Evolutionary conservation across 2,888 invertebrate species (phyloP), one percentile per base, ranked within the genome.

Genomic region (Steinernema scapterisci): DNA sequence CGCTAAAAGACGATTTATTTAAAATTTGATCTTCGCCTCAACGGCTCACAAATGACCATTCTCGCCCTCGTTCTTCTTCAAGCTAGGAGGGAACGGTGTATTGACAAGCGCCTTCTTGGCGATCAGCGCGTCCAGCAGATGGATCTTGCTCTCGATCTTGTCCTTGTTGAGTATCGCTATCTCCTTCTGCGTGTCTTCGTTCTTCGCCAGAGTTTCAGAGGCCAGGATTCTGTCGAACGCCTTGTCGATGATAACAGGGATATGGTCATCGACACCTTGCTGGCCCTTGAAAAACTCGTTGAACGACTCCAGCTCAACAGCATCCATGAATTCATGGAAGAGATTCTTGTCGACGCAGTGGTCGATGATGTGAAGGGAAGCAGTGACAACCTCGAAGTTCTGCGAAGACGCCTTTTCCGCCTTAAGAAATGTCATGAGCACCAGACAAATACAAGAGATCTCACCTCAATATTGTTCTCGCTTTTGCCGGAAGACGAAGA

Each of bases 101-200:
- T 48, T 48, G n/a, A 48, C 48, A 16, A 48, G 3, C n/a, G 48
- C 48, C 48, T 48, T 48, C 13, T 48, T 48, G 5, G 48, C 48
- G 48, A 48, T 48, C 48, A 48, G 48, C 48, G 48, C 48, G 48
- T 48, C 48, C 48, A 48, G 48, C 5, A 48, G 48, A 48, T 48
- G 48, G 19, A 19, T 48, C 19, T 48, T 48, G 48, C 48, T 48
- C n/a, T 48, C 48, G 48, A n/a, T 48, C 48, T 48, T 48, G 48
- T 48, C 48, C 48, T 19, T 48, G 48, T 48, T 48, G 48, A 48
- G 48, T 16, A 48, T 16, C 6, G 48, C 48, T 16, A 48, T 7
- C 3, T 48, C 48, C 3, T 19, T 48, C 48, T 48, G 48, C 16
- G 48, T 48, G 2, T 48, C 48, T 48, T 48, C 48, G 19, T 5